Evolutionary conservation across 1,140 invertebrate genomes (phyloP).

Genomic region (Atopsyche davidsoni): DNA sequence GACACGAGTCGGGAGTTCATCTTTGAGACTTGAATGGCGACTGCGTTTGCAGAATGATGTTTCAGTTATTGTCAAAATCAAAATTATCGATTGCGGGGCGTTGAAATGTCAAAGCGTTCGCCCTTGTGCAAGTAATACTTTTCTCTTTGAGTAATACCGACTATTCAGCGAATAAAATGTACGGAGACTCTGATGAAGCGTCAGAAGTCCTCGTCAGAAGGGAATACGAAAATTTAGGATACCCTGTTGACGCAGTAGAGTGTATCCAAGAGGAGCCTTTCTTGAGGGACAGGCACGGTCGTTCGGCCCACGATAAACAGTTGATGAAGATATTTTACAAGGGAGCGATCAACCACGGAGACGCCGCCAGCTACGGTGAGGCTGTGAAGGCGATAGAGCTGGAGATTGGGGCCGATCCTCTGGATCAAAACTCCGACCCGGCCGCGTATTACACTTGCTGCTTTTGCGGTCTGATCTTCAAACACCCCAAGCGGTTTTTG

Average conservation of each 20-base stretch:
- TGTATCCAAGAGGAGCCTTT: slow-evolving; percentile 14
- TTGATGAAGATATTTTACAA: neutral
- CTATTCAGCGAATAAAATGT: too few relatives aligned
- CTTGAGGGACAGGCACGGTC: slow-evolving; percentile 9
- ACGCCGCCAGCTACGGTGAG: slow-evolving; percentile 8
- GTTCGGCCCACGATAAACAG: neutral
- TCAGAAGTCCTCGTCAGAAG: slow-evolving; percentile 7
- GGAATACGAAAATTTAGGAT: slow-evolving; percentile 20
- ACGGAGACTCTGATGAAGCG: slow-evolving; percentile 6
- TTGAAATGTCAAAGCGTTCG: too few relatives aligned
- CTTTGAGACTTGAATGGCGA: too few relatives aligned
- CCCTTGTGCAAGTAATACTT: too few relatives aligned
- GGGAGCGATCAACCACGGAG: slow-evolving; percentile 1
- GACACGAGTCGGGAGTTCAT: too few relatives aligned
- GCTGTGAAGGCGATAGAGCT: slow-evolving; percentile 2
- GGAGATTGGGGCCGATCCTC: neutral
- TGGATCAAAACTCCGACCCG: neutral
- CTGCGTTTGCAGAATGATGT: too few relatives aligned
- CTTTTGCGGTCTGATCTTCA: slow-evolving; percentile 36
- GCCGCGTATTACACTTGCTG: slow-evolving; percentile 34
- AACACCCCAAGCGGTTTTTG: slow-evolving; percentile 38
- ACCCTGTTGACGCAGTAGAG: slow-evolving; percentile 4
- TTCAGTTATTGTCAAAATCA: too few relatives aligned
- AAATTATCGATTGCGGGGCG: too few relatives aligned
- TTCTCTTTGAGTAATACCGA: too few relatives aligned